phyloP scores from a whole-genome alignment of 2,113 vertebrate genomes.

The Polypterus bichir region DNA sequence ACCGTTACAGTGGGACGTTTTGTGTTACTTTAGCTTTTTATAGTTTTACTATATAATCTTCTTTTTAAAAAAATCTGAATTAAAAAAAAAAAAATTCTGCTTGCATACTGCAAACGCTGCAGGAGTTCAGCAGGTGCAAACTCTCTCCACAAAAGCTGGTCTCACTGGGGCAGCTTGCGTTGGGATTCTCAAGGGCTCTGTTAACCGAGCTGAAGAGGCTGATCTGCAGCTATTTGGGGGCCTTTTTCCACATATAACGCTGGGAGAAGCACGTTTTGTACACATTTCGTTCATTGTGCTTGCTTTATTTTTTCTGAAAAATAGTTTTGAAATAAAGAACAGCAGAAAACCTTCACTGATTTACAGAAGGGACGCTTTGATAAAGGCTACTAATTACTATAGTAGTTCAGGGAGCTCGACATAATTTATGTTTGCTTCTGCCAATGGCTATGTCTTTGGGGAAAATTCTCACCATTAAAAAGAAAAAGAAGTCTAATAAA shows the following conservation, averaged over 20 bases:
- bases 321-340: too few relatives aligned
- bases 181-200: constrained; percentile 33
- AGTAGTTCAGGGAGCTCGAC: neutral
- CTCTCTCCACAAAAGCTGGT: constrained; percentile 25
- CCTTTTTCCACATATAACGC: constrained; percentile 24
- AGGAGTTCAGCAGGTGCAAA: constrained; percentile 42
- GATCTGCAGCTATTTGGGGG: constrained; percentile 22
- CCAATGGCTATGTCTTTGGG: too few relatives aligned
- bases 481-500: too few relatives aligned
- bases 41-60: too few relatives aligned
- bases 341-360: too few relatives aligned
- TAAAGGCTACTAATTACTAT: neutral
- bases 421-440: neutral
- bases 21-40: too few relatives aligned
- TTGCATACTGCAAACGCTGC: constrained; percentile 17
- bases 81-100: constrained; percentile 14
- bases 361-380: neutral
- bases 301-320: too few relatives aligned
- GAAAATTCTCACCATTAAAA: too few relatives aligned
- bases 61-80: too few relatives aligned
- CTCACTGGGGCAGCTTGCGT: constrained; percentile 29
- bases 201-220: constrained; percentile 32
- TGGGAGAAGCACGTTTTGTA: constrained; percentile 26
- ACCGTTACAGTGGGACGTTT: too few relatives aligned
- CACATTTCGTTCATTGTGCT: constrained; percentile 13